Evolutionary conservation across 2,113 vertebrate genomes (phyloP), one percentile per base, ranked within the genome.

Genomic region (Gracilinanus agilis): DNA sequence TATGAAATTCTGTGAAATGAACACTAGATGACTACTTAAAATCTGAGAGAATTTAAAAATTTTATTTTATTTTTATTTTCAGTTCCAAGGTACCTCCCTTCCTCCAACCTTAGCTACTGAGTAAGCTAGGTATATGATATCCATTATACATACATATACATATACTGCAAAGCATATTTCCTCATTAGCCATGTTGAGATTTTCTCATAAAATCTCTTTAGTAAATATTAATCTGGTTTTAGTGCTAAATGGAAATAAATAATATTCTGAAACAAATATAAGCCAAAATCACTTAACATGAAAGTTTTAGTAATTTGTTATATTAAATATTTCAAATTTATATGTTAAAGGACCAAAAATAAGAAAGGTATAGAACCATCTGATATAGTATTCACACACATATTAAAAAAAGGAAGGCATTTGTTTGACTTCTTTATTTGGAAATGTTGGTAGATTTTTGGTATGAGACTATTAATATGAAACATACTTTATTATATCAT

Each of bases 401-500:
- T 5, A 67, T 67, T 67, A 34, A n/a, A 67, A 67, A 67, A 67
- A n/a, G 61, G 24, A 67, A 58, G 13, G 12, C 12, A 75, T 75
- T 34, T 67, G 29, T n/a, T 67, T 67, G 29, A n/a, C n/a, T 75
- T n/a, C 12, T 67, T 67, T 75, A 75, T 75, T 75, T 21, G 40
- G 67, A 6, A 75, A 40, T 29, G 4, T 61, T 27, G 11, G 10
- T 58, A 29, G 27, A 29, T 61, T 61, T 61, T 61, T 12, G n/a
- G n/a, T n/a, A 61, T 61, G 9, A 61, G 9, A 29, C 27, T 58
- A 58, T 61, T 56, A 58, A 58, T 27, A 61, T 92, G 29, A 93
- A 90, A 94, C 34, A 91, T 27, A 93, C 12, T 90, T 92, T 93
- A 40, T 93, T 67, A n/a, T n/a, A 67, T n/a, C 61, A 67, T 29